These are phyloP conservation scores for Protobothrops flavoviridis DNA, from an alignment of 2,113 vertebrate species.

Conservation along the genomic window DNA sequence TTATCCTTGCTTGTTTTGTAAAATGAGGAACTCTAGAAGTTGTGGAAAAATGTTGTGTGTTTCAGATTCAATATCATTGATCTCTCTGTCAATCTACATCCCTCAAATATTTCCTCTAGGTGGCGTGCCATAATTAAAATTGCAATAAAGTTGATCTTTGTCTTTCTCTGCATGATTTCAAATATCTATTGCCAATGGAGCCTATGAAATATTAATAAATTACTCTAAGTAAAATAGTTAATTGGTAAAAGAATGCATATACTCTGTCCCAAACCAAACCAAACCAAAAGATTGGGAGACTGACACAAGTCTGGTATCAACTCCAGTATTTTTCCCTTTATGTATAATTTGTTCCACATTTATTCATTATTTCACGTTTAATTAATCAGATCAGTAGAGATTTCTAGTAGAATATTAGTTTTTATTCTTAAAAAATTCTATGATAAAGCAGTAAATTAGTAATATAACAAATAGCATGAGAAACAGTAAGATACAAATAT, in stretches of 20 bases:
- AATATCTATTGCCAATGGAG: neutral
- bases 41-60: neutral
- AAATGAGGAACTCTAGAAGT: neutral
- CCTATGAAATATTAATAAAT: neutral
- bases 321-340: neutral
- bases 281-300: neutral
- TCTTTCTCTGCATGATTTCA: slow-evolving; percentile 25
- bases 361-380: neutral
- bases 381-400: neutral
- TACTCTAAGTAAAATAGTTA: neutral
- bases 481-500: neutral
- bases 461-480: neutral
- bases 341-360: neutral
- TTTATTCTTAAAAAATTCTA: neutral
- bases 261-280: neutral
- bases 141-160: slow-evolving; percentile 29
- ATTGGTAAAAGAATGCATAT: neutral
- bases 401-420: neutral
- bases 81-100: neutral
- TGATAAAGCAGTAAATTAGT: neutral
- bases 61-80: neutral
- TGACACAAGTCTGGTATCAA: neutral
- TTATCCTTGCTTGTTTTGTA: neutral
- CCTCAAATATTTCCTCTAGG: slow-evolving; percentile 53
- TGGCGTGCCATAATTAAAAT: slow-evolving; percentile 58